Evolutionary conservation across 2,888 invertebrate species (phyloP).

Genomic region (Leptogaster cylindrica): DNA sequence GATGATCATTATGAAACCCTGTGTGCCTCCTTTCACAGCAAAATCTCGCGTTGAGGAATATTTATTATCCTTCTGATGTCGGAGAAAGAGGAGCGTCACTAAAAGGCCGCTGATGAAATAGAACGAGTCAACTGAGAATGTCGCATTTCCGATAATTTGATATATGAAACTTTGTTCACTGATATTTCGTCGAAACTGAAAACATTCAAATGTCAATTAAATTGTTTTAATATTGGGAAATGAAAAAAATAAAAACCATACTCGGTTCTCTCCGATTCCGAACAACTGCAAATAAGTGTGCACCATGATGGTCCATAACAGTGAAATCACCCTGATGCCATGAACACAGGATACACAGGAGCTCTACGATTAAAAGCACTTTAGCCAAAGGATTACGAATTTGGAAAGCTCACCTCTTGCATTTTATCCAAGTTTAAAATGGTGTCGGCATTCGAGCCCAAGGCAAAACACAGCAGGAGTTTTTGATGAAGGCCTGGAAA

Average conservation of each 20-base stretch:
- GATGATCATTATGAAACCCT: slow-evolving; percentile 59
- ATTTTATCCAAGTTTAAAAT: slow-evolving; percentile 73
- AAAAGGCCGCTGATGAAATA: slow-evolving; percentile 85
- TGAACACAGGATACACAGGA: slow-evolving; percentile 78
- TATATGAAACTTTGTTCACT: slow-evolving; percentile 79
- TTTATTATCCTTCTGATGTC: slow-evolving; percentile 64
- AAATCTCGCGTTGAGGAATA: slow-evolving; percentile 53
- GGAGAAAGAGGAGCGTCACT: slow-evolving; percentile 74
- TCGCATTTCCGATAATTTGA: slow-evolving; percentile 84
- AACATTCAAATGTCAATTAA: slow-evolving; percentile 43
- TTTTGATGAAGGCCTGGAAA: slow-evolving; percentile 56
- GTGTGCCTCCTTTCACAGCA: slow-evolving; percentile 50
- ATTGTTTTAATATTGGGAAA: no score
- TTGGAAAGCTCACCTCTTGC: slow-evolving; percentile 57
- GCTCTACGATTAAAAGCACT: slow-evolving; percentile 61
- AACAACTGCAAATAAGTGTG: slow-evolving; percentile 84
- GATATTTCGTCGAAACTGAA: slow-evolving; percentile 72
- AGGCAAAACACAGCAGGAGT: slow-evolving; percentile 76
- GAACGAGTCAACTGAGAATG: slow-evolving; percentile 85
- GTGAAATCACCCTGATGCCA: slow-evolving; percentile 78
- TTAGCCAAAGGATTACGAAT: background rate
- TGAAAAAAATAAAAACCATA: slow-evolving; percentile 49
- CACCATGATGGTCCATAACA: slow-evolving; percentile 84
- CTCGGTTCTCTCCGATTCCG: slow-evolving; percentile 72
- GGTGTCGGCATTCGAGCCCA: slow-evolving; percentile 75